A percentile compares a stretch with the other conserved stretches of the same genome.
Conservation (phyloP, 2,888 invertebrate species). For the Drosophila nigritarsus region DNA sequence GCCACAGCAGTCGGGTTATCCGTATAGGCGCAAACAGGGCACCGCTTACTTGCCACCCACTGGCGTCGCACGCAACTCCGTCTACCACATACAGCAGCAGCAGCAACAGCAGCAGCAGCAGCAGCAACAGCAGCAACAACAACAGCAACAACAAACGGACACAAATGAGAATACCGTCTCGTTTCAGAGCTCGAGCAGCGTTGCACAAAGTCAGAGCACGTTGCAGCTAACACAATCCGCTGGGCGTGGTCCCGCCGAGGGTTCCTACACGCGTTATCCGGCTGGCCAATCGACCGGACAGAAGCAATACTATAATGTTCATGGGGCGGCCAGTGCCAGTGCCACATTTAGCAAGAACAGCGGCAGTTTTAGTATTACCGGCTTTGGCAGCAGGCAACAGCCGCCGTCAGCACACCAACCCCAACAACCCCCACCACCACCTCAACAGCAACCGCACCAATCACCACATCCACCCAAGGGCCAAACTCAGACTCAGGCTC, state of each 20-base stretch:
- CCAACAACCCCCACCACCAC: slow-evolving; percentile 31
- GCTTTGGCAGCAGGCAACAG: slow-evolving; percentile 68
- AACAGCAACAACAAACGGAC: slow-evolving; percentile 50
- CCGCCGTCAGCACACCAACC: slow-evolving; percentile 34
- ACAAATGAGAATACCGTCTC: slow-evolving; percentile 69
- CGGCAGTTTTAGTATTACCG: slow-evolving; percentile 75
- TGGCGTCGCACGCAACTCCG: slow-evolving; percentile 66
- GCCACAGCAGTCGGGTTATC: slow-evolving; percentile 57
- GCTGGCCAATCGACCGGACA: slow-evolving; percentile 34
- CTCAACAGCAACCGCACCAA: slow-evolving; percentile 32
- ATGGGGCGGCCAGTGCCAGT: slow-evolving; percentile 62
- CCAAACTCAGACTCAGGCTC: slow-evolving; percentile 2
- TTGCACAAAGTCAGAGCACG: slow-evolving; percentile 46
- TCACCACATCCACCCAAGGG: slow-evolving; percentile 4
- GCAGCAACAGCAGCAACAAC: slow-evolving; percentile 34
- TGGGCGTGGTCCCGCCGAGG: slow-evolving; percentile 78
- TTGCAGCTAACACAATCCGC: slow-evolving; percentile 64
- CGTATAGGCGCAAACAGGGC: slow-evolving; percentile 78
- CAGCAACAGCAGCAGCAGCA: slow-evolving; percentile 54
- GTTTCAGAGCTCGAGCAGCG: slow-evolving; percentile 68
- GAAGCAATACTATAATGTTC: slow-evolving; percentile 80
- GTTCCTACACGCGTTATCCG: slow-evolving; percentile 77
- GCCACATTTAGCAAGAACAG: slow-evolving; percentile 69
- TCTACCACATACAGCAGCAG: slow-evolving; percentile 75
- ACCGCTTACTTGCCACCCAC: slow-evolving; percentile 84